Conservation (phyloP, 2,797 vertebrate species). For the Gallirallus australis region DNA sequence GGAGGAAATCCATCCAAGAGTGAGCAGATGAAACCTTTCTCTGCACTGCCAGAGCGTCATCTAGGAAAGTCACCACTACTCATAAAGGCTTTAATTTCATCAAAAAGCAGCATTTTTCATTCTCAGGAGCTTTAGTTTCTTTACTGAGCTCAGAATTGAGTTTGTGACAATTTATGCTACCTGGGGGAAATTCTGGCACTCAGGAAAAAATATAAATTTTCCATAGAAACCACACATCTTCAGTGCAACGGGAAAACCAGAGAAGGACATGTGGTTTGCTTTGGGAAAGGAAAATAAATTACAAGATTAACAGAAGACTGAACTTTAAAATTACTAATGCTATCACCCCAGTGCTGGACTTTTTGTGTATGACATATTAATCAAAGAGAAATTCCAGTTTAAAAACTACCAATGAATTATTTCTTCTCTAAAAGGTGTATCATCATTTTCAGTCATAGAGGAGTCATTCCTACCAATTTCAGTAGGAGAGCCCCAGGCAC, state of each 20-base stretch:
- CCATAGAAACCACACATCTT: background rate
- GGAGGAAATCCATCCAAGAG: background rate
- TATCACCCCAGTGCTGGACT: background rate
- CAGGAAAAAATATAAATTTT: background rate
- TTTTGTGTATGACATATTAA: background rate
- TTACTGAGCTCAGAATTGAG: background rate
- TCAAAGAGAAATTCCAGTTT: background rate
- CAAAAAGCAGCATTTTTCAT: background rate
- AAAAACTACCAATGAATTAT: background rate
- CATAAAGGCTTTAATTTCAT: background rate
- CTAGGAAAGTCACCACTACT: background rate
- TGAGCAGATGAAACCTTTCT: background rate
- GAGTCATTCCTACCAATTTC: background rate
- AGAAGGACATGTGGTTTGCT: background rate
- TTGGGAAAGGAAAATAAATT: background rate
- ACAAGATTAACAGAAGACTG: background rate
- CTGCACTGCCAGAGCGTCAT: background rate
- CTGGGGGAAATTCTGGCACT: background rate
- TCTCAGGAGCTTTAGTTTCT: background rate
- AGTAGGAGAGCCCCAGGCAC: background rate
- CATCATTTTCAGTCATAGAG: background rate
- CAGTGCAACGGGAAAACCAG: background rate
- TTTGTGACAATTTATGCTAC: background rate
- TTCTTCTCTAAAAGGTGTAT: background rate
- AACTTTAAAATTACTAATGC: background rate